These are phyloP conservation scores for Ramazzottius varieornatus DNA, from an alignment of 2,888 invertebrate species.

Conservation along the genomic window DNA sequence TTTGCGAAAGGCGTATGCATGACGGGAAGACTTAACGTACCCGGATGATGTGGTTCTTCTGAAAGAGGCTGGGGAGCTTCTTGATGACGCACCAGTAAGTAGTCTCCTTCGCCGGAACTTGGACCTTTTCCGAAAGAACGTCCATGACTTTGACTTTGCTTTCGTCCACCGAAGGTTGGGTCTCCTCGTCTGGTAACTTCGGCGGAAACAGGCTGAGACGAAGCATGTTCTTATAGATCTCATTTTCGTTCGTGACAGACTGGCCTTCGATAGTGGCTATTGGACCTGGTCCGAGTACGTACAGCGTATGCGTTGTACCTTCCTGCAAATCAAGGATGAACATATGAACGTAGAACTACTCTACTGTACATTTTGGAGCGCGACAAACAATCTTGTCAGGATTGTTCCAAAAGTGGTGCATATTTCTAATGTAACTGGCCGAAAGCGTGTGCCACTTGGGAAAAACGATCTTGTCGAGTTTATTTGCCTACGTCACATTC, in stretches of 20 bases:
- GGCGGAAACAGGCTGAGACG: constrained; percentile 8
- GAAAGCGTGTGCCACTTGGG: too few relatives aligned
- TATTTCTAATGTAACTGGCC: too few relatives aligned
- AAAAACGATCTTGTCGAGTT: too few relatives aligned
- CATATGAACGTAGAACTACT: too few relatives aligned
- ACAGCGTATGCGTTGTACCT: constrained; percentile 25
- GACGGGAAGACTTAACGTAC: constrained; percentile 16
- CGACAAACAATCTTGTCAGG: too few relatives aligned
- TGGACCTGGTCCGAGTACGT: constrained; percentile 11
- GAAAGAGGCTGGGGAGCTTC: constrained; percentile 39
- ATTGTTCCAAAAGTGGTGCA: too few relatives aligned
- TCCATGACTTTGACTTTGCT: constrained; percentile 9
- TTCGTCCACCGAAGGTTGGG: neutral
- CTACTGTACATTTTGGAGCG: too few relatives aligned
- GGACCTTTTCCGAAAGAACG: constrained; percentile 14
- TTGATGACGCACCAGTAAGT: constrained; percentile 88
- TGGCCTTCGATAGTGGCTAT: constrained; percentile 9
- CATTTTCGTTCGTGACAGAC: constrained; percentile 11
- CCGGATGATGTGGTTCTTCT: constrained; percentile 46
- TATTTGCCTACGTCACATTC: too few relatives aligned
- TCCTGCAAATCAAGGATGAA: constrained; percentile 16
- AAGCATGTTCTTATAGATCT: constrained; percentile 14
- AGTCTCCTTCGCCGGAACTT: constrained; percentile 55
- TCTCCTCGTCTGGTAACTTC: constrained; percentile 5
- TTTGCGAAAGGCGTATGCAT: constrained; percentile 4